Evolutionary conservation across 2,113 vertebrate species (phyloP), one percentile per base, ranked within the genome.

Genomic region (Agapornis roseicollis): DNA sequence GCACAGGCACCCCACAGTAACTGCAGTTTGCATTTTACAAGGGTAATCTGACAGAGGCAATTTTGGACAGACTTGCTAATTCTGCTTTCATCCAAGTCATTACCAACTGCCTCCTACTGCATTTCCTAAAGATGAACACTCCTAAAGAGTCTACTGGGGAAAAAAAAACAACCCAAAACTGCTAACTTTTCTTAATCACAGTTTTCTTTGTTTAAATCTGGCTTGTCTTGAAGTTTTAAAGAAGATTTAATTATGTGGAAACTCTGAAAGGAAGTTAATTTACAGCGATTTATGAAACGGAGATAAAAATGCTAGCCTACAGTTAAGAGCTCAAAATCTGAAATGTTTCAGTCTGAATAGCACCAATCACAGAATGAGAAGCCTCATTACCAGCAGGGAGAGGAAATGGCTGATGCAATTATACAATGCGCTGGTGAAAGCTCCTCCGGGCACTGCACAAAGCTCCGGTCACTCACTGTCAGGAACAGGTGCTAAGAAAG

Each of bases 221-320:
- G 56, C 61, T 92, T 47, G 85, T 66, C 63, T 87, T 39, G 23
- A 92, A 86, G 85, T 88, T 96, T 93, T 77, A 61, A 71, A 90
- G 64, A 71, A 44, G 77, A 95, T 92, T 89, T 93, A 92, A 94
- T 94, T 95, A 94, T 1, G 7, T 73, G 49, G 65, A 61, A 96
- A 89, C 80, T 96, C 85, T 89, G 90, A 95, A 95, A 92, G 70
- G 88, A 89, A 92, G 83, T 87, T 94, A 84, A 96, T 95, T 95
- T 92, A 70, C 73, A 93, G 83, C 56, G 81, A 94, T 92, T 96
- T 92, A 94, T 86, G 70, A 93, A 90, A 91, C 1, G 4, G 79
- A 93, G 77, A 93, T 71, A 85, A 95, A 96, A 93, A 77, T 11
- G n/a, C 41, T 69, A 79, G 92, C 80, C 86, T 92, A 42, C 49